Conservation (phyloP, 1,140 invertebrate species). For the Drosophila kikkawai region DNA sequence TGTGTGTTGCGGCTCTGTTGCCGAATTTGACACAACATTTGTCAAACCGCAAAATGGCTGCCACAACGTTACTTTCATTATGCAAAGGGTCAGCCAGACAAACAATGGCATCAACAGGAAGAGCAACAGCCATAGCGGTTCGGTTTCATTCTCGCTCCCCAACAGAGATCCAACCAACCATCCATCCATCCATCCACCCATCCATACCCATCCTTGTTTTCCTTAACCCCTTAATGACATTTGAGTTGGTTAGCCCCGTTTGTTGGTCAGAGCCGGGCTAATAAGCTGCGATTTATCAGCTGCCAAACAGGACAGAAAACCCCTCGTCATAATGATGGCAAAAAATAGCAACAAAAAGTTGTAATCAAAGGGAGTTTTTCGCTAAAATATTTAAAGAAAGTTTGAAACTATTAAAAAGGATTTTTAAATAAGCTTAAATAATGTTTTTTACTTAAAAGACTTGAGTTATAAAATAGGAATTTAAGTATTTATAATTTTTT, state of each 20-base stretch:
- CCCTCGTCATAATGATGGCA: neutral
- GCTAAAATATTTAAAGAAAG: neutral
- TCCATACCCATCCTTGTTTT: neutral
- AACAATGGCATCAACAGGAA: constrained; percentile 39
- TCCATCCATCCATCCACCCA: neutral
- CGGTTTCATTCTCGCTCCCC: constrained; percentile 2
- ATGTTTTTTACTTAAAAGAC: neutral
- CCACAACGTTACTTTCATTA: constrained; percentile 82
- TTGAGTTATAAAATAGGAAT: neutral
- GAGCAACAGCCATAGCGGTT: constrained; percentile 1
- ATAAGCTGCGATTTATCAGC: constrained; percentile 72
- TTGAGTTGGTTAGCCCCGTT: constrained; percentile 54
- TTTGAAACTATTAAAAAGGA: neutral
- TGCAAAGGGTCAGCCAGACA: constrained; percentile 74
- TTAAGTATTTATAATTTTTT: too few relatives aligned
- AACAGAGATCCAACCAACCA: neutral
- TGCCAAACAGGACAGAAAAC: constrained; percentile 14
- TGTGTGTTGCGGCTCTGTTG: constrained; percentile 64
- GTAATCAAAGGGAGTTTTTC: neutral
- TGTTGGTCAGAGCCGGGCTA: constrained; percentile 46
- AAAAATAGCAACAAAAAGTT: neutral
- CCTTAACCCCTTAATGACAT: constrained; percentile 56
- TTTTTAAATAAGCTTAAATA: neutral
- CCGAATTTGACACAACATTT: constrained; percentile 83
- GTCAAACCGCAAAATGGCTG: constrained; percentile 81